Evolutionary conservation across 2,888 invertebrate species (phyloP), one percentile per base, ranked within the genome.

Genomic region (Rapana venosa): DNA sequence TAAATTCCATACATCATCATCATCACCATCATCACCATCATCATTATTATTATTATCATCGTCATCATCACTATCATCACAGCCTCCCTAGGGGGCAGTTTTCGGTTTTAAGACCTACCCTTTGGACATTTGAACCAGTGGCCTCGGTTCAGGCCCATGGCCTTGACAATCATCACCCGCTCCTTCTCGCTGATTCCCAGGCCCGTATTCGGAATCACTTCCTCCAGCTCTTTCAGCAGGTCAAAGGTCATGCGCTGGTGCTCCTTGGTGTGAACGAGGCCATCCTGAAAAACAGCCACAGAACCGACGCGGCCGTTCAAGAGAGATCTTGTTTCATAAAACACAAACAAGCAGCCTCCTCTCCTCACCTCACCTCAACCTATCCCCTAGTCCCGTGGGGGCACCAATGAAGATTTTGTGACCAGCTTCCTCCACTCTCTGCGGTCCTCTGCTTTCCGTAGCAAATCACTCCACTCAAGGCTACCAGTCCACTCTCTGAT

Each of bases 51-150:
- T 6, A n/a, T n/a, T 6, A 70, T 26, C 70, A 20, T 70, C 70
- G 13, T 26, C 26, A 66, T 70, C 70, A 20, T 70, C n/a, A n/a
- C 17, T 20, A 70, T 26, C 70, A 47, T 47, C 47, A 47, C n/a
- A n/a, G n/a, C n/a, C n/a, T n/a, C n/a, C n/a, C n/a, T n/a, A 47
- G 47, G 8, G 70, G n/a, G 5, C 15, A 20, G n/a, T 26, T 26
- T 13, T 4, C 17, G 22, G 20, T n/a, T 20, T 70, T 17, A 5
- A 26, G 77, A 30, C 91, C 91, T 91, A 96, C 96, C 97, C 93
- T 97, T 97, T 0, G 97, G 97, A 95, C 98, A 98, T 95, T 97
- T 97, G 95, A 96, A 98, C 98, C 98, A 98, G 93, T 97, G 97
- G 0, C 97, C 97, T 86, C 96, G 96, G 83, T 94, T 95, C 58